Evolutionary conservation across 2,113 vertebrate genomes (phyloP), one percentile per base, ranked within the genome.

Genomic region (Cyprinus carpio): DNA sequence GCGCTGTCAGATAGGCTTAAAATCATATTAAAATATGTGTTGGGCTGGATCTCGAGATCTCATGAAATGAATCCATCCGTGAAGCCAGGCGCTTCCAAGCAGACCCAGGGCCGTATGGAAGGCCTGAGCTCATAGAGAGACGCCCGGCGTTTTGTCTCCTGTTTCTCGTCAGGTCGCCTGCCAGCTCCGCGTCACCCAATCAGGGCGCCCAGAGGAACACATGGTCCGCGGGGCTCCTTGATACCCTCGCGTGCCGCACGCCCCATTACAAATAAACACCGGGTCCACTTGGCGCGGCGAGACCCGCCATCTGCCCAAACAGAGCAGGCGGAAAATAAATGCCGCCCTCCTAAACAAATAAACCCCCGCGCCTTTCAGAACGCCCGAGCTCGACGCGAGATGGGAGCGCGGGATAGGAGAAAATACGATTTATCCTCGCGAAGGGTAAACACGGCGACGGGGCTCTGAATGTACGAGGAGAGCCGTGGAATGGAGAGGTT

Each of bases 241-340:
- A 60, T 56, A 82, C 83, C 54, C 83, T 90, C 81, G 88, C 86
- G 86, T 90, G 87, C 87, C 87, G 85, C 79, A 84, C 83, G 88
- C 85, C 84, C 85, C 84, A 89, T 89, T 90, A 87, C 86, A 91
- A 89, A 91, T 91, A 91, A 91, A 91, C 91, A 91, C 86, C 81
- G 86, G 85, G 46, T 79, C 85, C 56, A 58, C 82, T 87, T 90
- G 89, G 90, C 87, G 37, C 85, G n/a, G 71, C 75, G 64, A 31
- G 64, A 27, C 34, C 84, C 90, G 67, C 89, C 90, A 90, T 90
- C 91, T 91, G 91, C 88, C 83, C 84, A 90, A 88, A 90, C 89
- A 90, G 85, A 89, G 78, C 64, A 46, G 65, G 75, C 84, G 75
- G 86, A 81, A 89, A 90, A 90, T 90, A 91, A 90, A 90, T 90